Base-by-base conservation (phyloP, 2,113 vertebrate genomes). In the Galbula dea region DNA sequence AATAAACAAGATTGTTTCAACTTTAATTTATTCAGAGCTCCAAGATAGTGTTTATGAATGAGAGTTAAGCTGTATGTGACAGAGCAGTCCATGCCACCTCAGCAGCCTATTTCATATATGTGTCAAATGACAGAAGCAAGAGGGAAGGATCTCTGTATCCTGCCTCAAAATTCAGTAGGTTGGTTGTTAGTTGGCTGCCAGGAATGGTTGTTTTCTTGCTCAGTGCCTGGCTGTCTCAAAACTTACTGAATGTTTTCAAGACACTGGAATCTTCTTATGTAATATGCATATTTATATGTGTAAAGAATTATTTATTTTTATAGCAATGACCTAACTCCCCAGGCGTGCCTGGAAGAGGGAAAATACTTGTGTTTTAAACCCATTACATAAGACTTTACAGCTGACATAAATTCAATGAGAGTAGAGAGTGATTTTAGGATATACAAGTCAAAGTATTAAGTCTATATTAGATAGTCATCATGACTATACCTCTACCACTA, bases 271-370 rank as follows among this genome's bases (percentile, higher is more conserved):
- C 37, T 75, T 90, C 68, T 89, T 95, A 84, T 46, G n/a, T 75
- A 96, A 94, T 48, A 45, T 34, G 36, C 18, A 24, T 82, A 80
- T 84, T 89, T 94, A n/a, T 37, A 65, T n/a, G 24, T 80, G 27
- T 54, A 76, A 55, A 55, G 52, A 82, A 75, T 79, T 61, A 87
- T 36, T 73, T 89, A 67, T 88, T 91, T 94, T 90, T 89, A 68
- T 62, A 79, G 45, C 58, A 87, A 45, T 62, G 77, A 79, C 86
- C 74, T 78, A 82, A 62, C 77, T 90, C 77, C 63, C 65, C 1
- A 2, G 49, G 92, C 92, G 29, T 85, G 86, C 46, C 63, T 62
- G 17, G 43, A 86, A 86, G 81, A 92, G 10, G 45, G 49, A 62
- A 84, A 87, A 93, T 72, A 71, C 36, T 92, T 27, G 30, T 73